Evolutionary conservation across 2,888 invertebrate genomes (phyloP).

Genomic region (Napeogenes inachia): DNA sequence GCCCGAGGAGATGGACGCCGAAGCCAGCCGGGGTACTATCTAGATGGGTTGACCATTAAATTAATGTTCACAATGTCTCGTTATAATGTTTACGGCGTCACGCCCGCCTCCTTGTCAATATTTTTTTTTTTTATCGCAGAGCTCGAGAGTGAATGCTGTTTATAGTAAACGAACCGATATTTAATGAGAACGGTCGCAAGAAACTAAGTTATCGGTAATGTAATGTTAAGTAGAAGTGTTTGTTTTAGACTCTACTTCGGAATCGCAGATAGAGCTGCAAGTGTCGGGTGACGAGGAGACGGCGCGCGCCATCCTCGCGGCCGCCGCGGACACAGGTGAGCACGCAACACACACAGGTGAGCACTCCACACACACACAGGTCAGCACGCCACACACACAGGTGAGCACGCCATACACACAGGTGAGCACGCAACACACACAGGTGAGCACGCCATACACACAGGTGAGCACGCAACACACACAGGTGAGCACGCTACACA

Average conservation of each 20-base stretch:
- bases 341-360: not conserved
- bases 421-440: no score
- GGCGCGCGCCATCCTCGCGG: conserved; percentile 66
- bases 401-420: no score
- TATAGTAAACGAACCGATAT: not conserved
- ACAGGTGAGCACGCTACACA: conserved; percentile 53
- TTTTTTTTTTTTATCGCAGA: not conserved
- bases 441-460: no score
- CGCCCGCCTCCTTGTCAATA: not conserved
- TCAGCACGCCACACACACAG: no score
- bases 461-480: no score
- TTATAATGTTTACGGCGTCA: not conserved
- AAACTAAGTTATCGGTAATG: not conserved
- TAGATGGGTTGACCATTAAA: no score
- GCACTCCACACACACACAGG: no score
- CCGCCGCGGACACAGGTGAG: conserved; percentile 62
- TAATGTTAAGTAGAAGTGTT: not conserved
- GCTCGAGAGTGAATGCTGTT: no score
- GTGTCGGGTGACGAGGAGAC: conserved; percentile 70
- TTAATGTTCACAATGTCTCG: no score
- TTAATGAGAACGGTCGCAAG: no score
- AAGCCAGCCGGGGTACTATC: conserved; percentile 44
- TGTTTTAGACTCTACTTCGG: conserved; percentile 62
- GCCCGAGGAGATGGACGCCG: conserved; percentile 38
- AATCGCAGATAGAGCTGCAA: conserved; percentile 65